Evolutionary conservation across 2,888 invertebrate genomes (phyloP).

Genomic region (Leptopilina syphax): DNA sequence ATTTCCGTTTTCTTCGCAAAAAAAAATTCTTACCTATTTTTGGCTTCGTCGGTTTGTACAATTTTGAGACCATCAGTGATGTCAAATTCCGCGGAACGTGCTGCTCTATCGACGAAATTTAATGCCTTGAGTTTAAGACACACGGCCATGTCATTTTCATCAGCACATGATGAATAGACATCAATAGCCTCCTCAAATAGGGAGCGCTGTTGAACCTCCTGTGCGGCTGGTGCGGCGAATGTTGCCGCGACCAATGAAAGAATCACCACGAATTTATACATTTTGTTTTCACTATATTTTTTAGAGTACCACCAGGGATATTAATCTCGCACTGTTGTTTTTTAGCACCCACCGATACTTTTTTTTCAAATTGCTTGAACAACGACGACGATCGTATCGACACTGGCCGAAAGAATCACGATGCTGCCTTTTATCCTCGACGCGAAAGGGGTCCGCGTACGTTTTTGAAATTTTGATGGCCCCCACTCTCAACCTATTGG

Average conservation of each 20-base stretch:
- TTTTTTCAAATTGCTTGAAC: constrained; percentile 63
- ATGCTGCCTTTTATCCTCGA: constrained; percentile 77
- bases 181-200: constrained; percentile 71
- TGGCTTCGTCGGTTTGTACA: constrained; percentile 77
- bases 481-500: constrained; percentile 71
- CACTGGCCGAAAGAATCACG: constrained; percentile 76
- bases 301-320: not conserved
- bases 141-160: constrained; percentile 82
- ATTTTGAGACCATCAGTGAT: constrained; percentile 77
- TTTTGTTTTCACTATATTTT: constrained; percentile 56
- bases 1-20: constrained; percentile 45
- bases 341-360: constrained; percentile 38
- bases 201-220: constrained; percentile 64
- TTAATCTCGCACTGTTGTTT: constrained; percentile 3
- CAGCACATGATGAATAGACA: constrained; percentile 80
- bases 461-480: constrained; percentile 78
- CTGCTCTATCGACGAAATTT: constrained; percentile 85
- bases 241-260: constrained; percentile 67
- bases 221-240: constrained; percentile 70
- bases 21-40: constrained; percentile 67
- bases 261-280: constrained; percentile 71
- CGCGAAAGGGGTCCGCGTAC: constrained; percentile 77
- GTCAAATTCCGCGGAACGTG: constrained; percentile 79
- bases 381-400: constrained; percentile 75
- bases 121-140: constrained; percentile 89